Evolutionary conservation across 2,113 vertebrate genomes (phyloP).

Genomic region (Mormoops blainvillei): DNA sequence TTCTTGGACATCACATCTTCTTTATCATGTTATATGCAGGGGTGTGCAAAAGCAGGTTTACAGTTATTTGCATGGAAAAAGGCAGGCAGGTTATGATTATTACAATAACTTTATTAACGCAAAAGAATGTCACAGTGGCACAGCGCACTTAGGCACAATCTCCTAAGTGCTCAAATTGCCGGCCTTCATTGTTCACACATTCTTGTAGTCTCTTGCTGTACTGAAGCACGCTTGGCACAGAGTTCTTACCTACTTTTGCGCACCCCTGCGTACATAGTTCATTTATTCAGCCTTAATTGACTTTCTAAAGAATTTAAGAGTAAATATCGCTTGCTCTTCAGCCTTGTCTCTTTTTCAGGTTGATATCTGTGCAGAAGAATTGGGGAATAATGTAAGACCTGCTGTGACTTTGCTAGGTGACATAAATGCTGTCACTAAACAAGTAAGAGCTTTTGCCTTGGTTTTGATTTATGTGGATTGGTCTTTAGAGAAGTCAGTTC

Average conservation of each 20-base stretch:
- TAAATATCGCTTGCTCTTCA: neutral
- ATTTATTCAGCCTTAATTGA: neutral
- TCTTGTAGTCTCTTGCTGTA: neutral
- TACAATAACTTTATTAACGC: neutral
- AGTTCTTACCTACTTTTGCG: neutral
- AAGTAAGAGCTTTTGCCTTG: constrained; percentile 81
- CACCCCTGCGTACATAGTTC: neutral
- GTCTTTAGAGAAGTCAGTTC: neutral
- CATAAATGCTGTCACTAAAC: constrained; percentile 84
- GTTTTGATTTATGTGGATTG: neutral
- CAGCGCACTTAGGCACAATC: neutral
- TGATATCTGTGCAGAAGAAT: constrained; percentile 95
- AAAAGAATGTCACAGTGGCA: neutral
- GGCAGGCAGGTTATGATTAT: neutral
- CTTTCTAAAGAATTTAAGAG: neutral
- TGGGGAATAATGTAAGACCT: constrained; percentile 95
- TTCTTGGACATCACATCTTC: neutral
- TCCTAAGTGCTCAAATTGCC: neutral
- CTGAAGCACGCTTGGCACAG: neutral
- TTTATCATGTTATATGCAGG: neutral
- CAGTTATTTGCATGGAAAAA: neutral
- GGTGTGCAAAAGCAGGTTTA: neutral
- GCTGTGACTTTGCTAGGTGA: constrained; percentile 90
- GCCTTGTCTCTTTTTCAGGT: constrained; percentile 79
- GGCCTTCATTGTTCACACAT: neutral